phyloP scores from a whole-genome alignment of 2,113 vertebrate species.

The Zosterops pallidus region DNA sequence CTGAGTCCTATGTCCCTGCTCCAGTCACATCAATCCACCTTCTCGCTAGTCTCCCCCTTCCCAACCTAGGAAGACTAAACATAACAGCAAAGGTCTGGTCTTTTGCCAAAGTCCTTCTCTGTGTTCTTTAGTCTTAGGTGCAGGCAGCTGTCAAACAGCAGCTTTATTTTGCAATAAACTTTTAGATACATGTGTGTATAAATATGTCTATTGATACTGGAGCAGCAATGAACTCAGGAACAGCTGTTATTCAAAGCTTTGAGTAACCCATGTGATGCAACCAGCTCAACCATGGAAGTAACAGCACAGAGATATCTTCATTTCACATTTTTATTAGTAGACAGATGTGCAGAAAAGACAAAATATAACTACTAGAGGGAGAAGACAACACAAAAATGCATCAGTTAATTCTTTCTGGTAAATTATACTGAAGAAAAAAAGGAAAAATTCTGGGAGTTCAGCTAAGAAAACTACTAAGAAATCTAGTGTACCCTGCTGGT shows the following conservation, averaged over 20 bases:
- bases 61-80: background rate
- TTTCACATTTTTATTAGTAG: constrained; percentile 85
- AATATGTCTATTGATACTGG: background rate
- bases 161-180: background rate
- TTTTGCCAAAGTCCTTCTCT: background rate
- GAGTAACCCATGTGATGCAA: background rate
- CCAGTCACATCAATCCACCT: rapidly evolving
- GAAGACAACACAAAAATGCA: constrained; percentile 79
- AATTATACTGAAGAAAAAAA: constrained; percentile 71
- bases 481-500: constrained; percentile 74
- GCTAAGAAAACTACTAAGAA: constrained; percentile 74
- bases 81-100: background rate
- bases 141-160: background rate
- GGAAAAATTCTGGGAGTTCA: constrained; percentile 59
- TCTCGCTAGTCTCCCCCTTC: background rate
- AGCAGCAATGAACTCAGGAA: background rate
- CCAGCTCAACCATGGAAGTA: constrained; percentile 38
- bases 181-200: background rate
- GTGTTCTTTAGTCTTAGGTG: background rate
- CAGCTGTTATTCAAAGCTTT: background rate
- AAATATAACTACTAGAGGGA: constrained; percentile 77
- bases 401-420: constrained; percentile 74
- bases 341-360: constrained; percentile 82
- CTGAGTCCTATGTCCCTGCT: rapidly evolving
- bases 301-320: constrained; percentile 59